Percentiles rank a stretch among this genome's conserved stretches.
Evolutionary conservation across 2,113 vertebrate species (phyloP).

Genomic region (Oncorhynchus gorbuscha): DNA sequence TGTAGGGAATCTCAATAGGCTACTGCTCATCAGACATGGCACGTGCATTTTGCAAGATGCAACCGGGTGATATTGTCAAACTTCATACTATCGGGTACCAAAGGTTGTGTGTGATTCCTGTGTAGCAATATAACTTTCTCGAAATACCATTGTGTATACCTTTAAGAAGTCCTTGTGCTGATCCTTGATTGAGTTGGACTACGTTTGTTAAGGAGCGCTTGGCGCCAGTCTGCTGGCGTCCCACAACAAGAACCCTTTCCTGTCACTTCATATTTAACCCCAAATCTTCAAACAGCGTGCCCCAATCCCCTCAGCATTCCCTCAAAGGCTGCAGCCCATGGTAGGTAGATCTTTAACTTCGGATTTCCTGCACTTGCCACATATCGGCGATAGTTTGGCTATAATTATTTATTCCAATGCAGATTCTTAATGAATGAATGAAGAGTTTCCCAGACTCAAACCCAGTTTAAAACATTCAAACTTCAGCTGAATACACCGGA

Average conservation of each 20-base stretch:
- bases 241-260: conserved; percentile 84
- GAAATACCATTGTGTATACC: conserved; percentile 49
- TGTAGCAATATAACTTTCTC: conserved; percentile 1
- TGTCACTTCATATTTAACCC: conserved; percentile 87
- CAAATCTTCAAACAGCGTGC: conserved; percentile 71
- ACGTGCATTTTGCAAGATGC: background rate
- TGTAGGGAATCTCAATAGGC: too few species aligned
- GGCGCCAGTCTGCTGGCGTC: conserved; percentile 84
- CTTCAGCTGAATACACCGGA: background rate
- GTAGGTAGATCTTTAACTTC: background rate
- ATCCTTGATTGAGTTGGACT: conserved; percentile 64
- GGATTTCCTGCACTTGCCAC: background rate
- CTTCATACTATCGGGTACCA: background rate
- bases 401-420: background rate
- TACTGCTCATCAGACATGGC: background rate
- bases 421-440: background rate
- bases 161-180: conserved; percentile 62
- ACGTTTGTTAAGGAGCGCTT: conserved; percentile 73
- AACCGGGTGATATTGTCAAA: background rate
- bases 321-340: conserved; percentile 33
- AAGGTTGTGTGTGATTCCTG: too few species aligned
- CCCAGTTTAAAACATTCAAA: background rate
- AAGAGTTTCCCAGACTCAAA: background rate
- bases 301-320: conserved; percentile 51
- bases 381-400: background rate